Evolutionary conservation across 2,797 vertebrate species (phyloP), one percentile per base, ranked within the genome.

Genomic region (Ceryle rudis): DNA sequence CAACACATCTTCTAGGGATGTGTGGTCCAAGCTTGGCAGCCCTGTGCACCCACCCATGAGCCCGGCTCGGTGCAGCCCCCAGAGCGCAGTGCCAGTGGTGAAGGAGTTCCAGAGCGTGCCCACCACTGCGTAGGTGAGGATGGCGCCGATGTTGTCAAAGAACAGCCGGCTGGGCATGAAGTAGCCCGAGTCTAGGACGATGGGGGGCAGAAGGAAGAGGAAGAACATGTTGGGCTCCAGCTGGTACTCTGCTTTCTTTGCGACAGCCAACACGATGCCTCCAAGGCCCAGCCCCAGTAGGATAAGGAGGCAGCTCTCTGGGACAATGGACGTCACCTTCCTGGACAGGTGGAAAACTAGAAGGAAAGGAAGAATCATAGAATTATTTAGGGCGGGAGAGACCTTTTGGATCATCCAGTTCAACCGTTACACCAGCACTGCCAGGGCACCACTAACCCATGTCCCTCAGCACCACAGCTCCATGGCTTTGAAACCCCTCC

Each of bases 21-120:
- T 2, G 5, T 13, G 6, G 22, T 6, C 52, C 49, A 31, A 73
- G 47, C 33, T 61, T 20, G 26, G 70, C 70, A 79, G 64, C 66
- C 35, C 47, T 44, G 33, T 26, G 64, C 70, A 98, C 98, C 96
- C 97, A 99, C 99, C 99, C 97, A 99, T 99, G 81, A 99, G 94
- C 42, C 99, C 98, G 10, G 98, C 97, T 51, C 96, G 97, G 81
- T 99, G 99, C 89, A 99, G 97, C 5, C 99, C 98, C 95, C 99
- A 99, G 55, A 99, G 99, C 6, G 98, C 98, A 61, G 98, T 97
- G 4, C 99, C 99, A 0, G 99, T 99, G 90, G 99, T 98, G 92
- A 99, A 99, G 91, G 99, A 98, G 89, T 99, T 99, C 99, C 99
- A 99, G 96, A 99, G 98, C 0, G 99, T 99, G 54, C 99, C 99